Evolutionary conservation across 2,888 invertebrate species (phyloP).

Genomic region (Apodemia zela): DNA sequence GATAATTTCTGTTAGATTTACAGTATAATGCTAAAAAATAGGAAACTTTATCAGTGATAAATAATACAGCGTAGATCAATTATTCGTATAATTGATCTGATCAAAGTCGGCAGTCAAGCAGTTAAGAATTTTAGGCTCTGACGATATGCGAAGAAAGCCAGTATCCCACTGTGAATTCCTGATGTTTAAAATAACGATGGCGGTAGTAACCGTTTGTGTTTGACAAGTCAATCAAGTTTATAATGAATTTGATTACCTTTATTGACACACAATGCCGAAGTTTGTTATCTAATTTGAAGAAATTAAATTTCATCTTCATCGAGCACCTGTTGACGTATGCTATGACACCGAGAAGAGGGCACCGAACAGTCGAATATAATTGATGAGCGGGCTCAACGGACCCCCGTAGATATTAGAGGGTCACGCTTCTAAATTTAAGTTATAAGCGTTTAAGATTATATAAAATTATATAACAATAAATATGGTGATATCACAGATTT

Average conservation of each 20-base stretch:
- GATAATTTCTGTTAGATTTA: too few species aligned
- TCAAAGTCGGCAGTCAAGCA: not conserved
- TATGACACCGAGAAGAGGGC: constrained; percentile 34
- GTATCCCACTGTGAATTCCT: constrained; percentile 5
- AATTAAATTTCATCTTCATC: constrained; percentile 35
- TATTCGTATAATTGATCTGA: not conserved
- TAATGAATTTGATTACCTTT: constrained; percentile 17
- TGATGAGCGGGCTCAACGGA: constrained; percentile 53
- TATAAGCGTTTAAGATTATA: not conserved
- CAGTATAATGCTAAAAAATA: too few species aligned
- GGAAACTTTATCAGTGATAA: too few species aligned
- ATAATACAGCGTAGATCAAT: too few species aligned
- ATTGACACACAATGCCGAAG: constrained; percentile 16
- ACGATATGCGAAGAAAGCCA: not conserved
- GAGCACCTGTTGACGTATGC: constrained; percentile 59
- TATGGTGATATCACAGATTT: too few species aligned
- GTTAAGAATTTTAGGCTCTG: not conserved
- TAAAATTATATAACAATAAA: too few species aligned
- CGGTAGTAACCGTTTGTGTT: constrained; percentile 12
- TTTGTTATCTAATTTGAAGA: constrained; percentile 20
- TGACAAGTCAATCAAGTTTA: constrained; percentile 14
- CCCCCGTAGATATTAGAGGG: constrained; percentile 50
- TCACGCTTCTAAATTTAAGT: constrained; percentile 35
- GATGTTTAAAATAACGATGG: not conserved
- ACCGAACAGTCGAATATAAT: constrained; percentile 43